A percentile compares a stretch with the other conserved stretches of the same genome.
Conservation (phyloP, 1,140 invertebrate genomes). For the Apis dorsata region DNA sequence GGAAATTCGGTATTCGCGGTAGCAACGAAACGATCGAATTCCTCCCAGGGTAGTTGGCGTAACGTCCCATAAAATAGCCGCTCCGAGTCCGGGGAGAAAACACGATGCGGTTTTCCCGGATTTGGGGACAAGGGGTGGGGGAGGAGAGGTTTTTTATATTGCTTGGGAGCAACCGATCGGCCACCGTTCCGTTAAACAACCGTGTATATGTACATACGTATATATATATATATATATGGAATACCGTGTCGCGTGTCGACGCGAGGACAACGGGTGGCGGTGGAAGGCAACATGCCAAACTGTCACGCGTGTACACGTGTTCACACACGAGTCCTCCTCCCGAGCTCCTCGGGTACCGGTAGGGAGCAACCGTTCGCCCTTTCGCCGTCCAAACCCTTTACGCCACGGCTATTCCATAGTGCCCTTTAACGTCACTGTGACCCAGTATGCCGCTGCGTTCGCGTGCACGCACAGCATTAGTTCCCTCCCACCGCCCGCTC, state of each 20-base stretch:
- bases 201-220: slow-evolving; percentile 35
- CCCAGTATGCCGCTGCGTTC: slow-evolving; percentile 67
- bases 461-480: slow-evolving; percentile 63
- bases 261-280: slow-evolving; percentile 55
- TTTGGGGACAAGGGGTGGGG: no score
- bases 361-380: slow-evolving; percentile 38
- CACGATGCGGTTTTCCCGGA: neutral
- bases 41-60: neutral
- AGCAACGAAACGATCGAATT: neutral
- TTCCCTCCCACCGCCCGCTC: slow-evolving; percentile 49
- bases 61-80: slow-evolving; percentile 5
- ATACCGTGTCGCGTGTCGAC: slow-evolving; percentile 47
- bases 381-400: slow-evolving; percentile 53
- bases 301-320: slow-evolving; percentile 69
- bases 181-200: slow-evolving; percentile 43
- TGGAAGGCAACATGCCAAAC: slow-evolving; percentile 73
- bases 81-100: no score
- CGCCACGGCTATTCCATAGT: slow-evolving; percentile 62
- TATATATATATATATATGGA: neutral
- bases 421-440: slow-evolving; percentile 70
- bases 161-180: slow-evolving; percentile 55
- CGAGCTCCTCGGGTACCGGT: slow-evolving; percentile 63
- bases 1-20: neutral
- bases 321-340: slow-evolving; percentile 37
- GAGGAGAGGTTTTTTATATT: no score